A percentile compares a stretch with the other conserved stretches of the same genome.
Evolutionary conservation across 2,888 invertebrate species (phyloP).

Genomic region (Euplagia quadripunctaria): DNA sequence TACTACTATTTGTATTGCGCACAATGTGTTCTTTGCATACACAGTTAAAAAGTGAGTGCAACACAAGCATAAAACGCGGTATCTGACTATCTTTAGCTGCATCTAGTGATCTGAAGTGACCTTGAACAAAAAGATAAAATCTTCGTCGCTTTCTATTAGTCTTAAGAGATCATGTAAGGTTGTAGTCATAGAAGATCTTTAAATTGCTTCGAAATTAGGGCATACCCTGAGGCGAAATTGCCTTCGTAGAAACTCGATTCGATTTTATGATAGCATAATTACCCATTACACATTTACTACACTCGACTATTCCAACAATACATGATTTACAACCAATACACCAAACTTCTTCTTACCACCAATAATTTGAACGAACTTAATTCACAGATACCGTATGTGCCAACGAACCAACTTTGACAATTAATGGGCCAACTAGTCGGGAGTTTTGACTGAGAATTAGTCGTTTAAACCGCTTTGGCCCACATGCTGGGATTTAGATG

Average conservation of each 20-base stretch:
- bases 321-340: conserved; percentile 47
- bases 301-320: conserved; percentile 33
- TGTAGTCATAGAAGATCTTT: not conserved
- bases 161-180: not conserved
- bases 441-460: conserved; percentile 72
- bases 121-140: not conserved
- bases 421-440: conserved; percentile 67
- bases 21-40: too few species aligned
- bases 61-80: too few species aligned
- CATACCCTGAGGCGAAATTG: not conserved
- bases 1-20: too few species aligned
- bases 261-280: not conserved
- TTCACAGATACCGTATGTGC: conserved; percentile 61
- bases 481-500: conserved; percentile 18
- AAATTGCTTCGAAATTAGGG: not conserved
- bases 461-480: conserved; percentile 56
- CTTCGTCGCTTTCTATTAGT: not conserved
- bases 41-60: too few species aligned
- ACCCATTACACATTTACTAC: conserved; percentile 7
- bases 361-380: conserved; percentile 62
- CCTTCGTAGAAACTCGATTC: not conserved
- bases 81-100: too few species aligned
- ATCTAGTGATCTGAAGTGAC: too few species aligned
- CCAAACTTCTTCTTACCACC: conserved; percentile 47
- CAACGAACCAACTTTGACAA: conserved; percentile 71